A percentile compares a stretch with the other conserved stretches of the same genome.
Conservation (phyloP, 1,140 invertebrate species). For the Geopemphigus sp. region DNA sequence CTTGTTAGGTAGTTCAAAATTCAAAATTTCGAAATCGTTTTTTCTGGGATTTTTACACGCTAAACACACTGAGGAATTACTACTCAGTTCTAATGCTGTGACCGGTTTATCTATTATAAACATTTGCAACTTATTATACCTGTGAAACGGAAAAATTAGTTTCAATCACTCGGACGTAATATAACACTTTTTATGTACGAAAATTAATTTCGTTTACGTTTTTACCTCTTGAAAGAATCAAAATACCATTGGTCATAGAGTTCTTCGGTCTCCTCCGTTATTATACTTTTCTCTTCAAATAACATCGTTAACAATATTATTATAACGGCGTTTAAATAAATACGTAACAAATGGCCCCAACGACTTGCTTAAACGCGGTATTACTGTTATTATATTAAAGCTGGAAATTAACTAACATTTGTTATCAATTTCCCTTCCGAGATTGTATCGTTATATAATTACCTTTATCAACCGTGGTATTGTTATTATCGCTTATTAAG, state of each 20-base stretch:
- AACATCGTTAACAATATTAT: too few species aligned
- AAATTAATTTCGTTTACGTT: too few species aligned
- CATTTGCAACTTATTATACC: slow-evolving; percentile 41
- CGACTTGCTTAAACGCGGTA: too few species aligned
- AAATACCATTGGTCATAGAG: slow-evolving; percentile 29
- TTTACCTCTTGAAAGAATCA: slow-evolving; percentile 29
- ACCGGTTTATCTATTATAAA: slow-evolving; percentile 27
- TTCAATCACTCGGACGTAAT: not conserved
- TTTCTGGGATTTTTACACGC: slow-evolving; percentile 6
- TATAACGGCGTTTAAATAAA: too few species aligned
- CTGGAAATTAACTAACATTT: too few species aligned
- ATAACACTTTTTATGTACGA: not conserved
- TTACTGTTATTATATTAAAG: too few species aligned
- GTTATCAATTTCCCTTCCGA: too few species aligned
- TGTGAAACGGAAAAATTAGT: not conserved
- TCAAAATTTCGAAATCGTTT: slow-evolving; percentile 35
- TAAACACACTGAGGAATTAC: not conserved
- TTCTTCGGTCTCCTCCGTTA: not conserved
- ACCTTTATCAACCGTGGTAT: too few species aligned
- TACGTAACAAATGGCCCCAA: too few species aligned
- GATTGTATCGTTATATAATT: too few species aligned
- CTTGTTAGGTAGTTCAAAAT: slow-evolving; percentile 33
- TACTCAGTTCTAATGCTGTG: slow-evolving; percentile 24
- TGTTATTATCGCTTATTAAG: too few species aligned
- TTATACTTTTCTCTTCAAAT: not conserved